phyloP scores from a whole-genome alignment of 2,797 vertebrate species.

The Poeciliopsis gracilis region DNA sequence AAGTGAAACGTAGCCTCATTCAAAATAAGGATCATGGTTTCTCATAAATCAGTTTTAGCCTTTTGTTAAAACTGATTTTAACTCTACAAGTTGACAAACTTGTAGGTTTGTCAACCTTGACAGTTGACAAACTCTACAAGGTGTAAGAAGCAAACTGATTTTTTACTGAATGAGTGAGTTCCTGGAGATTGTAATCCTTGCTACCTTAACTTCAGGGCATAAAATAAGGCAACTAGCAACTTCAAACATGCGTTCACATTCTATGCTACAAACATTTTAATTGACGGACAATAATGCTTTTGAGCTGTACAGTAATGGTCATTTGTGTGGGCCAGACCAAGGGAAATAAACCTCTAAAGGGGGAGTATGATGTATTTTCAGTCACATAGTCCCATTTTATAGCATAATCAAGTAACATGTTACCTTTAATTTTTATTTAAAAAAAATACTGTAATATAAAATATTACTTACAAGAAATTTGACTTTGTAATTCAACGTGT shows the following conservation, averaged over 20 bases:
- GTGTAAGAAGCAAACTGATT: not conserved
- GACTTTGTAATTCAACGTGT: no score
- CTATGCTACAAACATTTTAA: not conserved
- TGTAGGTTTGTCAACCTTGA: no score
- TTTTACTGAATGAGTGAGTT: conserved; percentile 12
- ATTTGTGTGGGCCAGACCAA: not conserved
- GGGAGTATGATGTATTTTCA: no score
- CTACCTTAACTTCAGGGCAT: not conserved
- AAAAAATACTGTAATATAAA: no score
- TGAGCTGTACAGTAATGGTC: not conserved
- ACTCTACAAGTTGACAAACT: no score
- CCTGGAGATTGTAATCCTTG: conserved; percentile 14
- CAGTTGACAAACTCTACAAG: conserved; percentile 13
- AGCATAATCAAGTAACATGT: no score
- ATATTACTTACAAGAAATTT: no score
- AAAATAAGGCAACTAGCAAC: not conserved
- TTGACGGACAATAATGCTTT: not conserved
- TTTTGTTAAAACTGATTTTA: no score
- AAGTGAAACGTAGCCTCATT: conserved; percentile 12
- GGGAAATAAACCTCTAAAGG: not conserved
- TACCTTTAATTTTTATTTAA: no score
- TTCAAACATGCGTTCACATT: not conserved
- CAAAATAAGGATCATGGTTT: conserved; percentile 11
- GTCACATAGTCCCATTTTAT: no score
- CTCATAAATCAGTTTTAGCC: conserved; percentile 18